phyloP scores from a whole-genome alignment of 2,888 invertebrate genomes.

The Cephalotes varians region DNA sequence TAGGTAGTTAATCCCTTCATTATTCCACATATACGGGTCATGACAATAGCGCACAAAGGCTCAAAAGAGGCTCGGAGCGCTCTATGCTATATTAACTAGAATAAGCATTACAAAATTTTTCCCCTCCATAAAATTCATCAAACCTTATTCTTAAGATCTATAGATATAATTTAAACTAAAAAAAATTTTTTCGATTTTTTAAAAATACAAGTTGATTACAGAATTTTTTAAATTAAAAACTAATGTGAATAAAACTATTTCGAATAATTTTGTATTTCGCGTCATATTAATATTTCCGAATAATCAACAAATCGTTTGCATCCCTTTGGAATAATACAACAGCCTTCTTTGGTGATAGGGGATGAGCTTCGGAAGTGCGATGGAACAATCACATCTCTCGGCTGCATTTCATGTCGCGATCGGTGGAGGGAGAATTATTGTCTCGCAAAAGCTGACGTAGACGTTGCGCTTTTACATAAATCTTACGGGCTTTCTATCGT shows the following conservation, averaged over 20 bases:
- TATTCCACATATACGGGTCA: too few relatives aligned
- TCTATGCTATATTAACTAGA: too few relatives aligned
- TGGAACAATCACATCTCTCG: conserved; percentile 40
- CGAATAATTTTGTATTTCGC: background rate
- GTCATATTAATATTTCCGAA: background rate
- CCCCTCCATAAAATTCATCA: too few relatives aligned
- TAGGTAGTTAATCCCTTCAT: too few relatives aligned
- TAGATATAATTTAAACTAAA: too few relatives aligned
- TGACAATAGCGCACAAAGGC: too few relatives aligned
- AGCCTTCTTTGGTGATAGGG: background rate
- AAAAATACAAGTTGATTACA: background rate
- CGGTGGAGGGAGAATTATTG: conserved; percentile 52
- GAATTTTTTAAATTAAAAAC: background rate
- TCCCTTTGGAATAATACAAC: conserved; percentile 4
- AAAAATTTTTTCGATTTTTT: too few relatives aligned
- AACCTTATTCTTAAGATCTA: too few relatives aligned
- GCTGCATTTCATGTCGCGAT: conserved; percentile 31
- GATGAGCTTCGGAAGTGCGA: conserved; percentile 2
- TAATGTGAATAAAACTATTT: background rate
- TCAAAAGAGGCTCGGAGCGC: too few relatives aligned
- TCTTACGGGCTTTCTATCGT: conserved; percentile 50
- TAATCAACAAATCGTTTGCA: background rate
- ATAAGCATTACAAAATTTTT: too few relatives aligned
- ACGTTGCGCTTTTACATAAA: conserved; percentile 56
- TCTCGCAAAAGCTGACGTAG: conserved; percentile 65